Evolutionary conservation across 2,888 invertebrate species (phyloP).

Genomic region (Sphaerophoria rueppellii): DNA sequence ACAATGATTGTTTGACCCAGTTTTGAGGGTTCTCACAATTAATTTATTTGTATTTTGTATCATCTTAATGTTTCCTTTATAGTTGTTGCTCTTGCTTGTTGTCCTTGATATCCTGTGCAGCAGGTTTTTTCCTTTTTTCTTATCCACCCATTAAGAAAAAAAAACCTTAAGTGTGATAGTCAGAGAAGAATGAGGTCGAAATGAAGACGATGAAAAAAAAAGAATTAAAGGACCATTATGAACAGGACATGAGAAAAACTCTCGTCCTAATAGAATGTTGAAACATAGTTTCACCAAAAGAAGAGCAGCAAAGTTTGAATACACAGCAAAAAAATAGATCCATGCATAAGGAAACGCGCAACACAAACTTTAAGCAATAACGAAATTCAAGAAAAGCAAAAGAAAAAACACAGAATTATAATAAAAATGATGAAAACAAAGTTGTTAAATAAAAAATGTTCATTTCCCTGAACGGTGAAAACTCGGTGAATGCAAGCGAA

Average conservation of each 20-base stretch:
- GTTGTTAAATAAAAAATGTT: slow-evolving; percentile 59
- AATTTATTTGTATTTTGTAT: slow-evolving; percentile 50
- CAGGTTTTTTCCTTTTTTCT: neutral
- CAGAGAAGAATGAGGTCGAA: neutral
- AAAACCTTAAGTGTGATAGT: slow-evolving; percentile 15
- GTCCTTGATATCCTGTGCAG: slow-evolving; percentile 9
- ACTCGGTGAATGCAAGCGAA: slow-evolving; percentile 37
- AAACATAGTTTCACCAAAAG: slow-evolving; percentile 44
- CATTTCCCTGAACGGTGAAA: slow-evolving; percentile 66
- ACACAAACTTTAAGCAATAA: slow-evolving; percentile 17
- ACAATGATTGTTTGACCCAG: slow-evolving; percentile 70
- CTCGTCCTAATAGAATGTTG: slow-evolving; percentile 57
- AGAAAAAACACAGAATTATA: slow-evolving; percentile 10
- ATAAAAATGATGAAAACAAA: slow-evolving; percentile 40
- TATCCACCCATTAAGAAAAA: slow-evolving; percentile 14
- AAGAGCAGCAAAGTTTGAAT: slow-evolving; percentile 28
- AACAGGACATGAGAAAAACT: slow-evolving; percentile 59
- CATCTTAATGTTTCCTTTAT: slow-evolving; percentile 19
- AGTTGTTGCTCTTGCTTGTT: neutral
- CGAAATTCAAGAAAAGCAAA: neutral
- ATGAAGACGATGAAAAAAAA: neutral
- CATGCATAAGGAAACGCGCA: slow-evolving; percentile 32
- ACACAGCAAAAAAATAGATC: slow-evolving; percentile 7
- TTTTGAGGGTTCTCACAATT: slow-evolving; percentile 56
- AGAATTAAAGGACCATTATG: slow-evolving; percentile 57